Conservation (phyloP, 2,113 vertebrate genomes). For the Gobiocypris rarus region DNA sequence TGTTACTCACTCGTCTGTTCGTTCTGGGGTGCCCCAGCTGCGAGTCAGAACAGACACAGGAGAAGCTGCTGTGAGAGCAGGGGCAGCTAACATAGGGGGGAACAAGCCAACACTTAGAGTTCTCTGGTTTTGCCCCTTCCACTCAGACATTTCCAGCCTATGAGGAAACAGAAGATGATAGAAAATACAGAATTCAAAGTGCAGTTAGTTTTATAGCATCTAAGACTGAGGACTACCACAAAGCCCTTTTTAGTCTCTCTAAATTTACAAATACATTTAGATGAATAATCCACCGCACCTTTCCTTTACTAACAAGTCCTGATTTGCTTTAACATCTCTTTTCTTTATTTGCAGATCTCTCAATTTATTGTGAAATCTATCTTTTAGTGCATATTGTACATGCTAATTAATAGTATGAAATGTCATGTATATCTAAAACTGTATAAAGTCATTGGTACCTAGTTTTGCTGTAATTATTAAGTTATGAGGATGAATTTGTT, state of each 20-base stretch:
- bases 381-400: not conserved
- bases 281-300: not conserved
- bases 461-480: not conserved
- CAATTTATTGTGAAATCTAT: not conserved
- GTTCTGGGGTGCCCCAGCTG: slow-evolving; percentile 69
- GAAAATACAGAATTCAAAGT: not conserved
- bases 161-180: slow-evolving; percentile 1
- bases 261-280: slow-evolving; percentile 8
- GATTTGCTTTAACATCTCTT: not conserved
- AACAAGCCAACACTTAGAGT: slow-evolving; percentile 81
- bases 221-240: not conserved
- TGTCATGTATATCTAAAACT: not conserved
- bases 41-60: slow-evolving; percentile 33
- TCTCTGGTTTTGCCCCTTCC: slow-evolving; percentile 86
- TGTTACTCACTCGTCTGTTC: slow-evolving; percentile 73
- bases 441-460: not conserved
- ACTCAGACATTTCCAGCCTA: slow-evolving; percentile 80
- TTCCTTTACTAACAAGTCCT: not conserved
- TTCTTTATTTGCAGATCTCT: not conserved
- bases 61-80: not conserved
- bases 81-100: slow-evolving; percentile 67
- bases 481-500: not conserved
- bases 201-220: not conserved
- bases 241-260: not conserved
- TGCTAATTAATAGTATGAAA: not conserved